Evolutionary conservation across 2,113 vertebrate genomes (phyloP).

Genomic region (Ahaetulla prasina): DNA sequence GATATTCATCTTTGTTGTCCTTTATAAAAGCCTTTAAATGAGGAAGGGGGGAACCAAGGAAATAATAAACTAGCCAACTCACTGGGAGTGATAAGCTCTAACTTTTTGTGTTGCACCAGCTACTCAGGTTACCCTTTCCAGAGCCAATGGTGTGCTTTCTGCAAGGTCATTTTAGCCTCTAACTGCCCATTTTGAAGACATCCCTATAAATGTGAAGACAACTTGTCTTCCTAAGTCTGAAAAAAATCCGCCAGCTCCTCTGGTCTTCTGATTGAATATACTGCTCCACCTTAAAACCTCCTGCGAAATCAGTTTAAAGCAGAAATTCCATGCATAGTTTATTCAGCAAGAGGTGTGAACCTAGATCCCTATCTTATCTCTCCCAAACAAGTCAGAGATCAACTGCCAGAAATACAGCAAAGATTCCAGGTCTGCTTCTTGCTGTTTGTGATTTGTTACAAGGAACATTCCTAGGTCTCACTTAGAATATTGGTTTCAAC

Average conservation of each 20-base stretch:
- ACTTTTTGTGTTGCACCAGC: neutral
- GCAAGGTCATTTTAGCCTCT: neutral
- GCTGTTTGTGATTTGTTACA: neutral
- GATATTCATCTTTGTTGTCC: neutral
- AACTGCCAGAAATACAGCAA: neutral
- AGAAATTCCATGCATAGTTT: neutral
- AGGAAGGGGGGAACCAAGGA: neutral
- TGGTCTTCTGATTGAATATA: neutral
- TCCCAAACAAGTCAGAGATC: neutral
- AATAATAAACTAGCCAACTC: neutral
- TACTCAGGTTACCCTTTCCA: neutral
- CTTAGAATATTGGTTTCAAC: neutral
- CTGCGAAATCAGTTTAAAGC: neutral
- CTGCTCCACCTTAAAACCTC: neutral
- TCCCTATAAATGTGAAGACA: neutral
- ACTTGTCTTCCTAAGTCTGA: neutral
- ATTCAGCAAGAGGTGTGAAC: neutral
- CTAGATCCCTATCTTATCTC: neutral
- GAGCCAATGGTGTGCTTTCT: neutral
- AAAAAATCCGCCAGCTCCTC: neutral
- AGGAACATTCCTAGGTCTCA: neutral
- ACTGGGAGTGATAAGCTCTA: neutral
- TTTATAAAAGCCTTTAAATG: neutral
- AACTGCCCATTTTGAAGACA: neutral
- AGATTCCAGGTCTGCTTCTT: neutral